Conservation (phyloP, 2,888 invertebrate genomes). For the Caenorhabditis sp. region DNA sequence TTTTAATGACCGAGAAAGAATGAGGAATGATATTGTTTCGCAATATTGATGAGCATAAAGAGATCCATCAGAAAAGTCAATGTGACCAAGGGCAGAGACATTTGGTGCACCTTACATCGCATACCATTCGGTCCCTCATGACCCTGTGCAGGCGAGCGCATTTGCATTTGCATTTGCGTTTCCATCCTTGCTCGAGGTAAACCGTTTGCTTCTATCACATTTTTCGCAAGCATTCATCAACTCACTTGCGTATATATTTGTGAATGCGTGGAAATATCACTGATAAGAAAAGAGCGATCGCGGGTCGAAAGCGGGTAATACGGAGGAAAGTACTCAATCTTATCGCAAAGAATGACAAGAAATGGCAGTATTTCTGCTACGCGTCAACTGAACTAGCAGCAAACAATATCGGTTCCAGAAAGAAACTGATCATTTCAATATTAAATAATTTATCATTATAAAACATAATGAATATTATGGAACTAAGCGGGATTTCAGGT, state of each 20-base stretch:
- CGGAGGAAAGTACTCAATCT: constrained; percentile 33
- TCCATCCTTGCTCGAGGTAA: too few relatives aligned
- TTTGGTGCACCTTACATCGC: background rate
- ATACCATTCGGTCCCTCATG: background rate
- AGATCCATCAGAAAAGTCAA: background rate
- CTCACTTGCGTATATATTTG: background rate
- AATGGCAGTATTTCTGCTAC: too few relatives aligned
- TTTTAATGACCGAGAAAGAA: constrained; percentile 4
- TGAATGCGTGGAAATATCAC: constrained; percentile 10
- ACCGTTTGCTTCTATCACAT: too few relatives aligned
- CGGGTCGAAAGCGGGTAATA: background rate
- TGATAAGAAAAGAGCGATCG: constrained; percentile 18
- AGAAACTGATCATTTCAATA: too few relatives aligned
- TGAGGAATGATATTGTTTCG: background rate
- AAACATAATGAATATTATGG: background rate
- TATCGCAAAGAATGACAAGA: too few relatives aligned
- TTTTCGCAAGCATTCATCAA: too few relatives aligned
- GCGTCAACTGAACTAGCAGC: too few relatives aligned
- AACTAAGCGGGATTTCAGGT: too few relatives aligned
- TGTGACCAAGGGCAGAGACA: background rate
- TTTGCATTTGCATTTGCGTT: too few relatives aligned
- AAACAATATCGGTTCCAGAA: too few relatives aligned
- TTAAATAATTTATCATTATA: background rate
- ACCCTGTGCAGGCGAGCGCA: background rate
- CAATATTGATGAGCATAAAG: background rate